These are phyloP conservation scores for Drosophila anceps DNA, from an alignment of 2,888 invertebrate genomes.

Conservation along the genomic window DNA sequence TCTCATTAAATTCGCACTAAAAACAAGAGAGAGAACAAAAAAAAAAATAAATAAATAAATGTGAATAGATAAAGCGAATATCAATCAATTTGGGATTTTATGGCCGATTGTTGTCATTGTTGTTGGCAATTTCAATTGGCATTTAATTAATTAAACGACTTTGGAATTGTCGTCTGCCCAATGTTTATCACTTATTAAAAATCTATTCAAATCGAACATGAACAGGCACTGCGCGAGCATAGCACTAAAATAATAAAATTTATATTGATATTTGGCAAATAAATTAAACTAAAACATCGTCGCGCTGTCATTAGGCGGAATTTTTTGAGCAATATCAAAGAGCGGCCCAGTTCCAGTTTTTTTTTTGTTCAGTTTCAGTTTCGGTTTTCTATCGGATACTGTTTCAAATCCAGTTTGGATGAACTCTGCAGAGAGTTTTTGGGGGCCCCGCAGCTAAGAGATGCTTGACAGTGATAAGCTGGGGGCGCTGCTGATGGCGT, in stretches of 20 bases:
- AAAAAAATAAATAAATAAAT: too few species aligned
- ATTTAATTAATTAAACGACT: conserved; percentile 81
- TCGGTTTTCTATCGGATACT: conserved; percentile 3
- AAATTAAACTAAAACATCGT: conserved; percentile 69
- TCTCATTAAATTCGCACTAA: conserved; percentile 55
- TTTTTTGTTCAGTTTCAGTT: conserved; percentile 27
- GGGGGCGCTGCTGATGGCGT: conserved; percentile 76
- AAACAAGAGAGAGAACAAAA: conserved; percentile 6
- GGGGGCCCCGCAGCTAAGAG: conserved; percentile 45
- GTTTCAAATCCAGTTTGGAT: conserved; percentile 17
- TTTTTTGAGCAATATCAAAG: conserved; percentile 19
- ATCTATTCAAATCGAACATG: conserved; percentile 67
- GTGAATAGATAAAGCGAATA: conserved; percentile 36
- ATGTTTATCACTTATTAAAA: conserved; percentile 74
- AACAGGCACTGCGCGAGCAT: conserved; percentile 3
- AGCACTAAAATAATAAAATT: conserved; percentile 60
- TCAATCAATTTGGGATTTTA: conserved; percentile 71
- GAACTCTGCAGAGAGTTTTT: conserved; percentile 16
- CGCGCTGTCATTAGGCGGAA: conserved; percentile 40
- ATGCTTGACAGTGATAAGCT: conserved; percentile 75
- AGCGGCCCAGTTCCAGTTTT: conserved; percentile 27
- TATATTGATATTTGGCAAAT: conserved; percentile 73
- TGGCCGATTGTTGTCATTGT: conserved; percentile 49
- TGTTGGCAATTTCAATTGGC: conserved; percentile 70
- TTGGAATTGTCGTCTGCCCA: conserved; percentile 69